Base-by-base conservation (phyloP, 92 coral and sea anemone species). In the Anthopleura xanthogrammica region DNA sequence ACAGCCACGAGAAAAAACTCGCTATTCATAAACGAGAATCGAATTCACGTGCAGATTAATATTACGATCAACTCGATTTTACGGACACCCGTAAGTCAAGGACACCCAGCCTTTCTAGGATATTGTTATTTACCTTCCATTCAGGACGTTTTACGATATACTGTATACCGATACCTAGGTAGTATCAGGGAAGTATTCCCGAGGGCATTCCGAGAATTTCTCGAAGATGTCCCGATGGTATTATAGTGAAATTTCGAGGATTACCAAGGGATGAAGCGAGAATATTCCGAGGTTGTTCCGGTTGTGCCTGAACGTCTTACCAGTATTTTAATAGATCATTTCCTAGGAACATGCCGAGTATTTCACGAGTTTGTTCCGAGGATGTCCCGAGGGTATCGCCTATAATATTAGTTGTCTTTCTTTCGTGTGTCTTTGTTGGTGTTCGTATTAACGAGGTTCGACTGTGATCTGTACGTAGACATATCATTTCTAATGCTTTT, bases 361-460 rank as follows among this genome's bases (percentile, higher is more conserved):
- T 43, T 9, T 64, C 71, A 29, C 71, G 71, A 62, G 9, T 19
- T 19, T 62, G 11, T 62, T 62, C 9, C 71, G 36, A 62, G 5
- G 36, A 62, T 64, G 11, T 64, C 71, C 36, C 71, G 71, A 64
- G 71, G 71, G 71, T 64, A 29, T 43, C 36, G 36, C 19, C 40
- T 64, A 16, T 64, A 2, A 19, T 22, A 17, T 19, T 9, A 64
- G 24, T n/a, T 43, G 36, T 64, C 36, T 57, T 29, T 16, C 7
- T 19, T 1, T 12, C 7, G 72, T 64, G 72, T n/a, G 36, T 29
- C 36, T 29, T 29, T 64, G 14, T n/a, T n/a, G 83, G 83, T 79
- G 83, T 41, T 50, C 73, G 64, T 79, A 60, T 79, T 71, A 58
- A 66, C 83, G 83, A 80, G 83, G 83, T 80, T 66, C 83, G 83